phyloP scores from a whole-genome alignment of 1,140 invertebrate species.

The Phymorhynchus buccinoides region DNA sequence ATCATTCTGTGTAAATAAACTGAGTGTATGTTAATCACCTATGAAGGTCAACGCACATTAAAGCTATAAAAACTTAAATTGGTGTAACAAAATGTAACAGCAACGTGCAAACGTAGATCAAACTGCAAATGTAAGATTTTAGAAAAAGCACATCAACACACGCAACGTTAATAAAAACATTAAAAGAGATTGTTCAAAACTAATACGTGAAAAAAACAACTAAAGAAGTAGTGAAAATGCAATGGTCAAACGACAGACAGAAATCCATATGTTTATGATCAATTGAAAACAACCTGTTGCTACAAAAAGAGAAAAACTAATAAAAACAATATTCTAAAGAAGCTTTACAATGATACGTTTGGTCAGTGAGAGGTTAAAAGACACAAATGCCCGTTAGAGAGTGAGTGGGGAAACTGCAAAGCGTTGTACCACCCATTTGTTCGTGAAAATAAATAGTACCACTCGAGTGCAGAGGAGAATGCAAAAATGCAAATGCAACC shows the following conservation, averaged over 20 bases:
- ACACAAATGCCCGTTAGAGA: not conserved
- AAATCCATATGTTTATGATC: no score
- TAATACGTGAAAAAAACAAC: not conserved
- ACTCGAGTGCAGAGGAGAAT: no score
- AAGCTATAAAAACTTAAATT: no score
- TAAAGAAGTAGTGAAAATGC: not conserved
- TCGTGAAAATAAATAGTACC: not conserved
- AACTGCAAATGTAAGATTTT: no score
- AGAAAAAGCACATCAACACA: not conserved
- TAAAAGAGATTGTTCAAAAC: not conserved
- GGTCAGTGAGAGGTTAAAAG: not conserved
- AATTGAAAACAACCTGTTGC: not conserved
- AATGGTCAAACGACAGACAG: not conserved
- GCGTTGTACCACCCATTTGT: not conserved
- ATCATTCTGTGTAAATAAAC: no score
- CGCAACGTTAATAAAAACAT: not conserved
- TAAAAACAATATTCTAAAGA: not conserved
- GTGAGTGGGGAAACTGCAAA: not conserved
- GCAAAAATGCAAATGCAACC: conserved; percentile 18
- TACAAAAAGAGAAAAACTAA: not conserved
- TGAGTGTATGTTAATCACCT: no score
- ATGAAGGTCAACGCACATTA: no score
- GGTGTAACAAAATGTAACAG: no score
- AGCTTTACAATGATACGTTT: not conserved
- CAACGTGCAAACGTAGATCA: no score